Evolutionary conservation across 1,140 invertebrate species (phyloP).

Genomic region (Propsilocerus akamusi): DNA sequence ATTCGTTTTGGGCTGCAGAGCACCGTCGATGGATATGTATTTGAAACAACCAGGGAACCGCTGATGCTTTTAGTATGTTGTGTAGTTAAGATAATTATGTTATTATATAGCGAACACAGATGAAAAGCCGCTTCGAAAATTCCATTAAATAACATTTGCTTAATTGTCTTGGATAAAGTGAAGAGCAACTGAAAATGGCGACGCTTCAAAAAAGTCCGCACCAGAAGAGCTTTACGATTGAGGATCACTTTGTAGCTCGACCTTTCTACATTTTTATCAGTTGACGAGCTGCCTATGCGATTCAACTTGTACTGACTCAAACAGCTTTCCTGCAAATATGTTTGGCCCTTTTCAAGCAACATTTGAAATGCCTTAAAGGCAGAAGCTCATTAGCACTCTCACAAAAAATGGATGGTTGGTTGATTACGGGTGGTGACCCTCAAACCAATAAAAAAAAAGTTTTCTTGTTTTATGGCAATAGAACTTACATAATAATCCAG

Average conservation of each 20-base stretch:
- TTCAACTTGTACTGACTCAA: neutral
- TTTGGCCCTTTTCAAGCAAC: neutral
- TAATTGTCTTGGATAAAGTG: constrained; percentile 11
- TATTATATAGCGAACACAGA: constrained; percentile 20
- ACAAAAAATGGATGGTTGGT: too few relatives aligned
- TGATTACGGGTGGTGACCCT: too few relatives aligned
- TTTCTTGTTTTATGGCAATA: too few relatives aligned
- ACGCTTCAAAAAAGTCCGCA: constrained; percentile 18
- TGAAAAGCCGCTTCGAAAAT: constrained; percentile 30
- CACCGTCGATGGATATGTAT: neutral
- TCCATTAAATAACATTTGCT: constrained; percentile 16
- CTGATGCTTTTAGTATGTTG: constrained; percentile 11
- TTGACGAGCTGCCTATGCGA: neutral
- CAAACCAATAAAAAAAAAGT: too few relatives aligned
- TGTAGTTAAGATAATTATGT: constrained; percentile 11
- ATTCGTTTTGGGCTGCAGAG: neutral
- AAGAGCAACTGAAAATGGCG: constrained; percentile 21
- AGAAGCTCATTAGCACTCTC: neutral
- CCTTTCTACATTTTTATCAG: constrained; percentile 20
- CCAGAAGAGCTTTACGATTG: constrained; percentile 17
- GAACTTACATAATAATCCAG: constrained; percentile 6
- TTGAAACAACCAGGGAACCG: constrained; percentile 3
- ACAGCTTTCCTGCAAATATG: neutral
- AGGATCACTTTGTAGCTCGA: constrained; percentile 21
- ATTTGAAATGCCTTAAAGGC: neutral